Conservation (phyloP, 1,140 invertebrate genomes). For the Pristionchus pacificus region DNA sequence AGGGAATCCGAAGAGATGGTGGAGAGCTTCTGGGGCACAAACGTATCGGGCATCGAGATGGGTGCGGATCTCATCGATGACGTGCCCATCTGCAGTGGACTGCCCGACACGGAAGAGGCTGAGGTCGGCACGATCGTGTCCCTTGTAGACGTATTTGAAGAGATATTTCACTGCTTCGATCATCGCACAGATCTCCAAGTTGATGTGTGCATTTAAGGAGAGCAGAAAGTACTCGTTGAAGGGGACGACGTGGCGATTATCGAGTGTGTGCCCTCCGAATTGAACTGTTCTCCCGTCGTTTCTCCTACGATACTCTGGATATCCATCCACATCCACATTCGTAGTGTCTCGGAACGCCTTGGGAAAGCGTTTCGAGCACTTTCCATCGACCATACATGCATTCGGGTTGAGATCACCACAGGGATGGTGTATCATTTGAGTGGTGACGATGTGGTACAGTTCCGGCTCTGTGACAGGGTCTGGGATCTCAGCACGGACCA, state of each 20-base stretch:
- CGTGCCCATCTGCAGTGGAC: neutral
- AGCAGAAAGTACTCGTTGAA: neutral
- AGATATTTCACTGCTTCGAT: slow-evolving; percentile 4
- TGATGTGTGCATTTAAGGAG: slow-evolving; percentile 7
- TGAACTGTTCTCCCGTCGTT: neutral
- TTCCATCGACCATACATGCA: slow-evolving; percentile 1
- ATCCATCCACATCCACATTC: neutral
- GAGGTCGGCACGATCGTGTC: neutral
- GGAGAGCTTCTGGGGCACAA: slow-evolving; percentile 6
- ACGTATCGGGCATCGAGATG: slow-evolving; percentile 10
- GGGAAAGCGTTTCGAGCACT: slow-evolving; percentile 14
- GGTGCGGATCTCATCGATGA: slow-evolving; percentile 13
- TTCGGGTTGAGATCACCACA: neutral
- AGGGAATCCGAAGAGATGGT: slow-evolving; percentile 9
- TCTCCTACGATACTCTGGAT: neutral
- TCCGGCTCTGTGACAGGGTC: neutral
- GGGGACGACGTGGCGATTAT: slow-evolving; percentile 10
- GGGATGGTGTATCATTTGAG: slow-evolving; percentile 10
- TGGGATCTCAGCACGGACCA: slow-evolving; percentile 9
- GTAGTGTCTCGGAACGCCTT: slow-evolving; percentile 11
- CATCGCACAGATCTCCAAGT: slow-evolving; percentile 10
- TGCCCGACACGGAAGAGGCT: neutral
- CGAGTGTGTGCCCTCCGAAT: neutral
- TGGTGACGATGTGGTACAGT: slow-evolving; percentile 3
- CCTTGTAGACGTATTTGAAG: slow-evolving; percentile 22